phyloP scores from a whole-genome alignment of 2,797 vertebrate species.

The Podarcis lilfordi region DNA sequence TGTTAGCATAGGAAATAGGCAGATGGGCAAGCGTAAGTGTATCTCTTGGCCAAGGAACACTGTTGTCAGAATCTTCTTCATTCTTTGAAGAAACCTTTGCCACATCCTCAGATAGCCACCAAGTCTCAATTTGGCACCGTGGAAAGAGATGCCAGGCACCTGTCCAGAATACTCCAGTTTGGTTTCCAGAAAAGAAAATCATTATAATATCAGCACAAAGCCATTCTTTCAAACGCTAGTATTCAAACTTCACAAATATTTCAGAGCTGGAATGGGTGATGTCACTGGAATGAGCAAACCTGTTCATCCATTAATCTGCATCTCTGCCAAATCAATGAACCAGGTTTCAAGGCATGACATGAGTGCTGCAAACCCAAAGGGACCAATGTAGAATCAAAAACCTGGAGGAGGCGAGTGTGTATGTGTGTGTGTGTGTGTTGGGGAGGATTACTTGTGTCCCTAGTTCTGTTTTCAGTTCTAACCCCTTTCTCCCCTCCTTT shows the following conservation, averaged over 20 bases:
- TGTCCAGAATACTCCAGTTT: conserved; percentile 20
- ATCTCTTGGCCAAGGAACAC: neutral
- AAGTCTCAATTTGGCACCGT: neutral
- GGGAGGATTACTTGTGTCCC: neutral
- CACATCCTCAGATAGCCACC: neutral
- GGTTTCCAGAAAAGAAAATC: conserved; percentile 20
- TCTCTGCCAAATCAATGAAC: fast-evolving
- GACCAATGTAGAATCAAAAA: neutral
- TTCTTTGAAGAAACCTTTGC: neutral
- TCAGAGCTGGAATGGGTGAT: neutral
- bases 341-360: neutral
- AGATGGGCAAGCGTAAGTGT: neutral
- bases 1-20: neutral
- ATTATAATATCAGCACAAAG: neutral
- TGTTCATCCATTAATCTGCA: neutral
- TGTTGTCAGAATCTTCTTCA: conserved; percentile 24
- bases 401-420: neutral
- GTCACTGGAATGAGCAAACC: neutral
- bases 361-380: neutral
- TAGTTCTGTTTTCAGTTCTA: neutral
- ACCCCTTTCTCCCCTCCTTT: neutral
- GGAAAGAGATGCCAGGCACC: neutral
- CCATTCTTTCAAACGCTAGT: neutral
- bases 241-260: neutral
- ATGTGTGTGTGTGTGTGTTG: neutral